A percentile compares a stretch with the other conserved stretches of the same genome.
phyloP scores from a whole-genome alignment of 2,113 vertebrate genomes.

The Antidorcas marsupialis region DNA sequence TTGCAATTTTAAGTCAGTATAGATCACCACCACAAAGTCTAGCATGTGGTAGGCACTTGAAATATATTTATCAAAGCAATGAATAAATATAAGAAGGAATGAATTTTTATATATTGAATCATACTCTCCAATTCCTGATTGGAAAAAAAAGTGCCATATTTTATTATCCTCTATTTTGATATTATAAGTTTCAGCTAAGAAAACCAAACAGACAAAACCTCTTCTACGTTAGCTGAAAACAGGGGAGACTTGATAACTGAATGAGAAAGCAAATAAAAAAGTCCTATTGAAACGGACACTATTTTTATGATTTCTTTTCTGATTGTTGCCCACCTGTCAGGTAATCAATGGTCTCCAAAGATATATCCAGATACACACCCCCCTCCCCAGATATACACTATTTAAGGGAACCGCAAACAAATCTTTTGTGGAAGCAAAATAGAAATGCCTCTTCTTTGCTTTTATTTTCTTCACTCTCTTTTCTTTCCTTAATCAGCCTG shows the following conservation, averaged over 20 bases:
- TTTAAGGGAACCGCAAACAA: neutral
- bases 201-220: neutral
- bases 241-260: neutral
- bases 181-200: neutral
- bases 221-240: too few relatives aligned
- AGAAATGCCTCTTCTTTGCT: neutral
- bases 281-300: neutral
- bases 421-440: neutral
- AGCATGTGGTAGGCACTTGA: neutral
- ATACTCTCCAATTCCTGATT: neutral
- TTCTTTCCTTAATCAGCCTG: neutral
- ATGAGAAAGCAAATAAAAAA: neutral
- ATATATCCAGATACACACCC: neutral
- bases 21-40: neutral
- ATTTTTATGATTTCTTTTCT: neutral
- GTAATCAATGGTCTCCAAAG: neutral
- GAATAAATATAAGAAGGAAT: neutral
- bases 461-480: neutral
- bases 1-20: neutral
- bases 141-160: neutral
- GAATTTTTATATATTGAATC: neutral
- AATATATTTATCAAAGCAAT: neutral
- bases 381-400: neutral
- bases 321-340: neutral
- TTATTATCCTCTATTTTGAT: neutral